These are phyloP conservation scores for Lepidurus packardi DNA, from an alignment of 1,140 invertebrate genomes.

Conservation along the genomic window DNA sequence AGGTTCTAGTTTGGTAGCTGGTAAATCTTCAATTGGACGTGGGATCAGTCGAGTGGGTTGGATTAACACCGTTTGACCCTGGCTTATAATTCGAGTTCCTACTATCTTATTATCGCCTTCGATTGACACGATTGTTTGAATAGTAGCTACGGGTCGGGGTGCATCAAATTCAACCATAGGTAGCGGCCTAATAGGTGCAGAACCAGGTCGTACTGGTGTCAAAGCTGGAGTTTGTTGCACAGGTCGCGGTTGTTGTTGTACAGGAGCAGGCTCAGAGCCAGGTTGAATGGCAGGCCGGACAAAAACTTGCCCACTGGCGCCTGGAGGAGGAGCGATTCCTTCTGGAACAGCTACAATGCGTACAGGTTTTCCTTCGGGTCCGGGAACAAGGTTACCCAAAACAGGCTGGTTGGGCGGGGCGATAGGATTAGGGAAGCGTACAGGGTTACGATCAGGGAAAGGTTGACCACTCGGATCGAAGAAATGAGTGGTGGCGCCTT, in stretches of 20 bases:
- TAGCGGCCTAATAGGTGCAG: not conserved
- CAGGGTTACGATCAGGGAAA: slow-evolving; percentile 28
- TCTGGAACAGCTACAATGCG: slow-evolving; percentile 33
- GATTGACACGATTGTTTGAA: slow-evolving; percentile 42
- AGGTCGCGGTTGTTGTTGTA: not conserved
- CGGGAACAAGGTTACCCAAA: slow-evolving; percentile 28
- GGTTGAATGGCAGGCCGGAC: slow-evolving; percentile 30
- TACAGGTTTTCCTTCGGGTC: slow-evolving; percentile 34
- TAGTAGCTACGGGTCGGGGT: slow-evolving; percentile 24
- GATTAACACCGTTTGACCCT: slow-evolving; percentile 33
- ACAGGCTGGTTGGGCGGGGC: slow-evolving; percentile 12
- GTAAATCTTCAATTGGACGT: not conserved
- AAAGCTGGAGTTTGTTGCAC: not conserved
- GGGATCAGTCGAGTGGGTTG: slow-evolving; percentile 26
- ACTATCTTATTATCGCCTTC: slow-evolving; percentile 43
- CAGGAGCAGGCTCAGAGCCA: not conserved
- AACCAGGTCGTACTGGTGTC: not conserved
- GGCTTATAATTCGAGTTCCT: slow-evolving; percentile 37
- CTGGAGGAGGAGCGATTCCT: slow-evolving; percentile 28
- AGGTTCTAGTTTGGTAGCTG: not conserved
- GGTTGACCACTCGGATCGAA: slow-evolving; percentile 34
- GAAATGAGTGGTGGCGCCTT: slow-evolving; percentile 31
- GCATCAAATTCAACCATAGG: slow-evolving; percentile 4
- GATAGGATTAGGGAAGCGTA: slow-evolving; percentile 6
- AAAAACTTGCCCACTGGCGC: slow-evolving; percentile 34